Evolutionary conservation across 2,797 vertebrate genomes (phyloP).

Genomic region (Euphonia xanthogaster): DNA sequence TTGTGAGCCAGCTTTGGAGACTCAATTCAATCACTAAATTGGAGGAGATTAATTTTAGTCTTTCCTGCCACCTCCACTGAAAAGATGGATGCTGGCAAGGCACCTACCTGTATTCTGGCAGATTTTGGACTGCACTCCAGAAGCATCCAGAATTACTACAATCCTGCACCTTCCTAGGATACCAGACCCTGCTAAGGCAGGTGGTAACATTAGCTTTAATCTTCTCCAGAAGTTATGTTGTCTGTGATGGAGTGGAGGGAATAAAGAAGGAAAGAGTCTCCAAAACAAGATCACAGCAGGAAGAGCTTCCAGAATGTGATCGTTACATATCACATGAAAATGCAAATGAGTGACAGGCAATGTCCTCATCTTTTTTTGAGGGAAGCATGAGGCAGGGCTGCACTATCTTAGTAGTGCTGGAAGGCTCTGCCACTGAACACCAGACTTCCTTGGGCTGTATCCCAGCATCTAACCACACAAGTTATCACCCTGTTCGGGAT

Average conservation of each 20-base stretch:
- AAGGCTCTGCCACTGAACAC: background rate
- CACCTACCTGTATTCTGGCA: background rate
- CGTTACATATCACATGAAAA: background rate
- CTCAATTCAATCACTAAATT: slow-evolving; percentile 36
- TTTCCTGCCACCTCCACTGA: background rate
- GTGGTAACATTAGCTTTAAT: background rate
- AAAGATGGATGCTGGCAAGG: slow-evolving; percentile 18
- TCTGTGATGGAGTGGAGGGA: background rate
- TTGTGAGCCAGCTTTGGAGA: background rate
- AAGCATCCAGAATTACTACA: background rate
- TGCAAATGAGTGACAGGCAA: background rate
- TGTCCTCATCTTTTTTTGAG: background rate
- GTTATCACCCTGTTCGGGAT: background rate
- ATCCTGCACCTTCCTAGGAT: background rate
- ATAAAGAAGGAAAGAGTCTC: background rate
- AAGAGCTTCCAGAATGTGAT: background rate
- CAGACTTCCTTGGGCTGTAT: background rate
- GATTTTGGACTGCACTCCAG: background rate
- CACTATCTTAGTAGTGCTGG: background rate
- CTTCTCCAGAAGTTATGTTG: background rate
- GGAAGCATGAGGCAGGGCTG: background rate
- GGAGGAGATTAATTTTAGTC: background rate
- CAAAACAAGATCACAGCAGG: background rate
- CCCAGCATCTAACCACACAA: background rate
- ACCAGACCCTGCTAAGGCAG: background rate